Evolutionary conservation across 2,888 invertebrate genomes (phyloP).

Genomic region (Lasioglossum morio): DNA sequence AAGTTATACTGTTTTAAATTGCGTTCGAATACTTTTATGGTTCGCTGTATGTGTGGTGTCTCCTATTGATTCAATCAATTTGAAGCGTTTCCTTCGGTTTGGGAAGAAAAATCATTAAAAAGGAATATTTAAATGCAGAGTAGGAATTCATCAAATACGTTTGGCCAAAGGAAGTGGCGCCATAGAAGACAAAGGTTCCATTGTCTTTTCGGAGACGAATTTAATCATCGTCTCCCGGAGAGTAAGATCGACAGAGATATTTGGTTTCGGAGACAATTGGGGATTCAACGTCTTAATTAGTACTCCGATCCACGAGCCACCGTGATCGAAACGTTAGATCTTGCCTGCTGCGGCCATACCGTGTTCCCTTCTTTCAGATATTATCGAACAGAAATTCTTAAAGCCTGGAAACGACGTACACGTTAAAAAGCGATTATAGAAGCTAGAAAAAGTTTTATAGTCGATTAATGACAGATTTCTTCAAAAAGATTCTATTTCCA

Average conservation of each 20-base stretch:
- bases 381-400: conserved; percentile 34
- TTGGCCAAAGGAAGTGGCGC: conserved; percentile 56
- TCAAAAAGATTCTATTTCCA: neutral
- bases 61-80: neutral
- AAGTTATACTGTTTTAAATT: too few relatives aligned
- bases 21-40: too few relatives aligned
- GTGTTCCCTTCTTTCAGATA: conserved; percentile 40
- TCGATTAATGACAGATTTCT: neutral
- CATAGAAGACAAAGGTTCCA: conserved; percentile 57
- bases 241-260: conserved; percentile 73
- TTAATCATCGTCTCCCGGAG: conserved; percentile 54
- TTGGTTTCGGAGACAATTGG: conserved; percentile 79
- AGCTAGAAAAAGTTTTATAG: neutral
- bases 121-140: conserved; percentile 5
- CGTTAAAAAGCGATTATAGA: neutral
- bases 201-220: conserved; percentile 58
- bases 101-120: conserved; percentile 1
- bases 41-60: neutral
- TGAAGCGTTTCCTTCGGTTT: neutral
- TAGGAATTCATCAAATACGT: conserved; percentile 29
- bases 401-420: neutral
- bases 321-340: conserved; percentile 56
- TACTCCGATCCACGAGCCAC: conserved; percentile 68
- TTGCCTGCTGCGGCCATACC: conserved; percentile 13
- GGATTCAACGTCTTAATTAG: conserved; percentile 81